A percentile compares a stretch with the other conserved stretches of the same genome.
Evolutionary conservation across 2,113 vertebrate genomes (phyloP).

Genomic region (Amia ocellicauda): DNA sequence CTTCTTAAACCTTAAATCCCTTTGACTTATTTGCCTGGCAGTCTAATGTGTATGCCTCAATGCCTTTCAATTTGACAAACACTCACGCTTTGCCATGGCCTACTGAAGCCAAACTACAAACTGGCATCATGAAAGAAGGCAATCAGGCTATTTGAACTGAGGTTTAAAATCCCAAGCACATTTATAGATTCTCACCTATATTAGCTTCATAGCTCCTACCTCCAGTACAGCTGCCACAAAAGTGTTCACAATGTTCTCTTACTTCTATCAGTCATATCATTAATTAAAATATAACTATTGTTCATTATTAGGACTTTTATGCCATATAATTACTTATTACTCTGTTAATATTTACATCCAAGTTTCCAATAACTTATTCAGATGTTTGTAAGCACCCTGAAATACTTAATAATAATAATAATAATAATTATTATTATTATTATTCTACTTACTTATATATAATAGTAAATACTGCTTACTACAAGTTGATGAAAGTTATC

Average conservation of each 20-base stretch:
- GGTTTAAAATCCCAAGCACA: neutral
- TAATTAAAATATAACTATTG: neutral
- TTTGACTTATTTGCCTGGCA: slow-evolving; percentile 13
- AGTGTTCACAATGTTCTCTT: too few species aligned
- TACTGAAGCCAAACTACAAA: slow-evolving; percentile 3
- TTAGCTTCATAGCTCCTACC: neutral
- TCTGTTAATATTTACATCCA: too few species aligned
- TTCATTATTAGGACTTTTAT: slow-evolving; percentile 4
- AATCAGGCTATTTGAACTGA: neutral
- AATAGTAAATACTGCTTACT: too few species aligned
- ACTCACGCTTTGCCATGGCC: slow-evolving; percentile 26
- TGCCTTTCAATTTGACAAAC: slow-evolving; percentile 42
- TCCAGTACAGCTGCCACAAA: neutral
- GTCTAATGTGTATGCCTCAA: slow-evolving; percentile 30
- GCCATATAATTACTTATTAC: too few species aligned
- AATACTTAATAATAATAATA: too few species aligned
- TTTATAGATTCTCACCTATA: neutral
- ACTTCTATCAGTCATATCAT: neutral
- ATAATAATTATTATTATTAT: too few species aligned
- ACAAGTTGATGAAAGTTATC: too few species aligned
- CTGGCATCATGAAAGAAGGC: neutral
- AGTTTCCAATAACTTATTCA: too few species aligned
- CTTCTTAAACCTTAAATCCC: slow-evolving; percentile 14
- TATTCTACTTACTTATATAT: too few species aligned
- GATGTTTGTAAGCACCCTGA: too few species aligned